These are phyloP conservation scores for Gonocerus acuteangulatus DNA, from an alignment of 2,888 invertebrate genomes.

Conservation along the genomic window DNA sequence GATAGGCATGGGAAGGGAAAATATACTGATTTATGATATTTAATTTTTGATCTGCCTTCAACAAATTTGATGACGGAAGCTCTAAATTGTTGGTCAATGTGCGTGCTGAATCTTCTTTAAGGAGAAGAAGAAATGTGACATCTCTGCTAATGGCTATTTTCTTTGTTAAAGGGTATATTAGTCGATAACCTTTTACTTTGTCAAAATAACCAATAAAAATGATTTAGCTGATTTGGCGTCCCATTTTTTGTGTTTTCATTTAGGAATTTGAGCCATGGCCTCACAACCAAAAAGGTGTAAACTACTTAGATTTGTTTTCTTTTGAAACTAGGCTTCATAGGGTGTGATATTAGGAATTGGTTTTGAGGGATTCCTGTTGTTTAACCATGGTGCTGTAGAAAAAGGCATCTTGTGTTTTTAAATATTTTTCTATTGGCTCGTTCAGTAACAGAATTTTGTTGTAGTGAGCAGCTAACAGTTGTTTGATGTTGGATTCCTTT, in stretches of 20 bases:
- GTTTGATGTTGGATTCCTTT: too few relatives aligned
- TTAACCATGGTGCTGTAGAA: too few relatives aligned
- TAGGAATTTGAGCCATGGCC: conserved; percentile 10
- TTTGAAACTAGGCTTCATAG: conserved; percentile 8
- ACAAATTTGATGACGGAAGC: too few relatives aligned
- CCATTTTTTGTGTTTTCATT: conserved; percentile 9
- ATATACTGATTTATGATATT: too few relatives aligned
- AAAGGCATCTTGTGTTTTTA: too few relatives aligned
- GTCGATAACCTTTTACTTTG: conserved; percentile 1
- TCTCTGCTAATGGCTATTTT: conserved; percentile 19
- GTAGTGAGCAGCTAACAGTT: too few relatives aligned
- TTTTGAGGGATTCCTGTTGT: conserved; percentile 12
- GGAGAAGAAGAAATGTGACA: conserved; percentile 11
- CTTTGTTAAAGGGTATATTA: conserved; percentile 13
- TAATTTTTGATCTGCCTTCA: too few relatives aligned
- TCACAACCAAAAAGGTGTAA: conserved; percentile 16
- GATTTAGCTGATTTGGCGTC: not conserved
- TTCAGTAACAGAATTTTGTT: too few relatives aligned
- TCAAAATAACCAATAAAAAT: not conserved
- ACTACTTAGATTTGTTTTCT: conserved; percentile 7
- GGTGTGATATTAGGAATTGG: conserved; percentile 7
- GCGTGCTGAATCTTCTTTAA: too few relatives aligned
- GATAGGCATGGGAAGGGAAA: too few relatives aligned
- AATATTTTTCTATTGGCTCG: too few relatives aligned
- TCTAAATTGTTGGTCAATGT: too few relatives aligned